These are phyloP conservation scores for Octonoba sinensis DNA, from an alignment of 2,888 invertebrate genomes.

Conservation along the genomic window DNA sequence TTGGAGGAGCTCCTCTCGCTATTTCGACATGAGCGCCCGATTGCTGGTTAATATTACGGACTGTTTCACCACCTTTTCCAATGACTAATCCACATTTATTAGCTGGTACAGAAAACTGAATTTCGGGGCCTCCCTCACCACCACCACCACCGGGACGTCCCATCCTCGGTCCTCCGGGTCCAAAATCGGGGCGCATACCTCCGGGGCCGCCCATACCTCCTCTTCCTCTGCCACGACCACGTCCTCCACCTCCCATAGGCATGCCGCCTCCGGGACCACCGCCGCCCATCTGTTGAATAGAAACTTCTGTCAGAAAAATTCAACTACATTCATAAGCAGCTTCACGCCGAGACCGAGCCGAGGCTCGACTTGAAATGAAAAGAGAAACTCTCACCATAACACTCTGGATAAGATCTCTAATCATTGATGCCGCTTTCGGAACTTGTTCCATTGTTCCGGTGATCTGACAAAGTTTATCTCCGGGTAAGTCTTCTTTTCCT, in stretches of 20 bases:
- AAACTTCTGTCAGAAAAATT: conserved; percentile 49
- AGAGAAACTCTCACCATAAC: conserved; percentile 77
- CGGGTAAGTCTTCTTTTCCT: conserved; percentile 82
- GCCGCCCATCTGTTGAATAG: conserved; percentile 60
- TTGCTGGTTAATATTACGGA: conserved; percentile 94
- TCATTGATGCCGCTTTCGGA: conserved; percentile 86
- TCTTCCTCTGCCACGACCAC: conserved; percentile 75
- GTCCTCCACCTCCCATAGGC: conserved; percentile 31
- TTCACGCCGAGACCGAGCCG: neutral
- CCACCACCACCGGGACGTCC: conserved; percentile 42
- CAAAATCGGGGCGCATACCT: conserved; percentile 50
- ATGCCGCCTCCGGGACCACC: conserved; percentile 35
- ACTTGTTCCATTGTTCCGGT: conserved; percentile 81
- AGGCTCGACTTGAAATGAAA: neutral
- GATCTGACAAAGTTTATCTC: conserved; percentile 89
- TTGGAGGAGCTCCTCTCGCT: conserved; percentile 85
- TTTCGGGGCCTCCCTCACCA: conserved; percentile 76
- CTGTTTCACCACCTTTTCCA: conserved; percentile 97
- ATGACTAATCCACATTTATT: conserved; percentile 97
- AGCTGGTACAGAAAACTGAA: conserved; percentile 91
- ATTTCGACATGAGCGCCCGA: conserved; percentile 98
- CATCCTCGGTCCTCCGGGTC: conserved; percentile 57
- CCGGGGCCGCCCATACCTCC: conserved; percentile 65
- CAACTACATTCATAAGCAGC: neutral
- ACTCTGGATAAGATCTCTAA: conserved; percentile 91